A percentile compares a stretch with the other conserved stretches of the same genome.
These are phyloP conservation scores for Zosterops lateralis DNA, from an alignment of 2,113 vertebrate species.

Conservation along the genomic window DNA sequence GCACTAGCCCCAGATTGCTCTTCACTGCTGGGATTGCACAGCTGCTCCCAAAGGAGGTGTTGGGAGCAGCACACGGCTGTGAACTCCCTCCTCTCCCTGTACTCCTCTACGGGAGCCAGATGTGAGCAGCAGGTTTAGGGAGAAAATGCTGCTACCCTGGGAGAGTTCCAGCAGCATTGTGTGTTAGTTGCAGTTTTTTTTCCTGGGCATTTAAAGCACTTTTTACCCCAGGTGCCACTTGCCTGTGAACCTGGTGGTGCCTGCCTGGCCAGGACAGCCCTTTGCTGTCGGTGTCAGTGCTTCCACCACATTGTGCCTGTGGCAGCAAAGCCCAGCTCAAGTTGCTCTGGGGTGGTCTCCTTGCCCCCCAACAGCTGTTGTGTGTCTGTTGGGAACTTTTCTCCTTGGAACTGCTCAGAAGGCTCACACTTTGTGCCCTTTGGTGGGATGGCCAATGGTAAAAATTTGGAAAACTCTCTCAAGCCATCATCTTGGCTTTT, in stretches of 20 bases:
- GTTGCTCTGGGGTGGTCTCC: neutral
- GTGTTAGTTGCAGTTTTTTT: neutral
- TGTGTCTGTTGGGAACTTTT: neutral
- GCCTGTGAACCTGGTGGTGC: neutral
- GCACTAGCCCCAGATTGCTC: neutral
- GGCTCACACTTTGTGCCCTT: neutral
- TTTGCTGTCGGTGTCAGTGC: neutral
- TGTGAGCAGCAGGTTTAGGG: neutral
- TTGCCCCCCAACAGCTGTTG: accelerated
- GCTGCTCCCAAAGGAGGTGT: neutral
- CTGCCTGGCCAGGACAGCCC: neutral
- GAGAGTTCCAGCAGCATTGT: neutral
- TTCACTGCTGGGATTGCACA: neutral
- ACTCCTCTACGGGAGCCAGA: neutral
- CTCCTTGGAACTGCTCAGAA: neutral
- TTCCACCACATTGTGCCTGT: neutral
- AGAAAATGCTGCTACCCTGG: neutral
- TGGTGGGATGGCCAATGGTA: neutral
- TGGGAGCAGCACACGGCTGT: accelerated
- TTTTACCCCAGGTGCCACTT: neutral
- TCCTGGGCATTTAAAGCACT: neutral
- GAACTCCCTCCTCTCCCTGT: neutral
- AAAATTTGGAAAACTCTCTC: neutral
- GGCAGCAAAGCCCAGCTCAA: neutral
- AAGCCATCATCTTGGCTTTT: accelerated